A percentile compares a stretch with the other conserved stretches of the same genome.
phyloP scores from a whole-genome alignment of 1,140 invertebrate species.

The Babylonia areolata region DNA sequence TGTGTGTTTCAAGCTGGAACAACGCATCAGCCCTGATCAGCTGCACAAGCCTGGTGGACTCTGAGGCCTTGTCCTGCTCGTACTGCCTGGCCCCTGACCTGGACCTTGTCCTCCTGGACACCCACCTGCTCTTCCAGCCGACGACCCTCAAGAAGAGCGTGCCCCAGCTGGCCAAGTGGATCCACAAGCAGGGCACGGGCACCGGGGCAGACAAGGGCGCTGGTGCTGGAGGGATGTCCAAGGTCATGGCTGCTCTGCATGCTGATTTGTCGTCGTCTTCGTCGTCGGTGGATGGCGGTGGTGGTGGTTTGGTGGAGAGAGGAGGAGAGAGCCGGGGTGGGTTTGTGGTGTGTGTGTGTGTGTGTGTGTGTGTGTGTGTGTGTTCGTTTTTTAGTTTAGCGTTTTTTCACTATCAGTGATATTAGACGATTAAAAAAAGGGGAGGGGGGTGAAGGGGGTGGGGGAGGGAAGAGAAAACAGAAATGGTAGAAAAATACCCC shows the following conservation, averaged over 20 bases:
- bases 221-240: neutral
- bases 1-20: too few species aligned
- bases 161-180: neutral
- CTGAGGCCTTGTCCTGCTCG: neutral
- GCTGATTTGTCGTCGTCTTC: neutral
- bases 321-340: too few species aligned
- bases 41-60: neutral
- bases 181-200: neutral
- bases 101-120: neutral
- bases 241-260: neutral
- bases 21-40: neutral
- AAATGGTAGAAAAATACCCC: too few species aligned
- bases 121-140: neutral
- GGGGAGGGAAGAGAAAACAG: too few species aligned
- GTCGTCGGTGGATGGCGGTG: too few species aligned
- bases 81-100: neutral
- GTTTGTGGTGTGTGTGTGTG: neutral
- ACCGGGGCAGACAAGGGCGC: neutral
- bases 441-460: too few species aligned
- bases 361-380: neutral
- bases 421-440: too few species aligned
- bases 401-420: too few species aligned
- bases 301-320: neutral
- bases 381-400: neutral
- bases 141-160: neutral